Base-by-base conservation (phyloP, 2,888 invertebrate species). In the Thereva nobilitata region DNA sequence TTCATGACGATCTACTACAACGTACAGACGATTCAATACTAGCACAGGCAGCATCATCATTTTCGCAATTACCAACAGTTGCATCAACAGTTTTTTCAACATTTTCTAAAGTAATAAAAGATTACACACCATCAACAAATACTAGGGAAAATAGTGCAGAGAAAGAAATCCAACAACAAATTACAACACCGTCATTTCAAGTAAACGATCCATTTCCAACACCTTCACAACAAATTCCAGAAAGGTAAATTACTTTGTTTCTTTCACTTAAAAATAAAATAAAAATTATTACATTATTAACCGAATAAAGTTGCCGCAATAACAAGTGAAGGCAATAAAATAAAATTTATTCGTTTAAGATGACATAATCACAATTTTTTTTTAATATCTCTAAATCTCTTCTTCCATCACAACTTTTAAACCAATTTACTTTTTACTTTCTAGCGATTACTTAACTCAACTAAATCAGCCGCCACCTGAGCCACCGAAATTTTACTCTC, bases 11-110 rank as follows among this genome's bases (percentile, higher is more conserved):
- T 23, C 23, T 23, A 67, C 63, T 67, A 68, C 49, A 56, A 65
- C 12, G 9, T 42, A n/a, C 34, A 7, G 73, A 73, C 61, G 78
- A 78, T 65, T 77, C 78, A 1, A 70, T 79, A 70, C 70, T 80
- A 40, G 77, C 76, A 53, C 77, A 78, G 72, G 77, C 79, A 42
- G 78, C 79, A 37, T 77, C 79, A 40, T 78, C 80, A 12, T 78
- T 80, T 68, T 86, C 86, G 0, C 86, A 86, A 42, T 73, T 86
- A 38, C 86, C 86, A 0, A 83, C 86, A 63, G 84, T 86, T 4
- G 86, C 87, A 0, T 86, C 86, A 54, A 86, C 86, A 7, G 87
- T 88, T 0, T 85, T 88, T 70, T 86, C 85, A 41, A 87, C 87
- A 56, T 81, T 80, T 72, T 80, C 81, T 2, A 80, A 79, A 54